Evolutionary conservation across 2,888 invertebrate species (phyloP), one percentile per base, ranked within the genome.

Genomic region (Dasysyrphus albostriatus): DNA sequence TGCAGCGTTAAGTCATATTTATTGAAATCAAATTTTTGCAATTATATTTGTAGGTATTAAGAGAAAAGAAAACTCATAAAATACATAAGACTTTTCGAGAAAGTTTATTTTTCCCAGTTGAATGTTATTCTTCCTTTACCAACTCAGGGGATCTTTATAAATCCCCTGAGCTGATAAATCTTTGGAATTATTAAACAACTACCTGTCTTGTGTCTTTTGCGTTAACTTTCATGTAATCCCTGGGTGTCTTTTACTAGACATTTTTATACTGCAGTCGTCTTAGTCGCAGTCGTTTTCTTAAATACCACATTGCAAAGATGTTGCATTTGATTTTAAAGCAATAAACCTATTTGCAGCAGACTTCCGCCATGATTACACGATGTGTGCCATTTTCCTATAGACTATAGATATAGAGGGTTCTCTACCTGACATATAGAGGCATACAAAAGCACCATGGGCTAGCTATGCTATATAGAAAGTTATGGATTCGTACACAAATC

Each of bases 121-220:
- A 16, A 58, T 16, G 37, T 16, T 37, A 12, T 58, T 34, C 16
- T 34, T 58, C 29, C 16, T 54, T 3, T 39, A 63, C 51, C 32
- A 24, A 24, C 24, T 24, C 24, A 8, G 56, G 10, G 51, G 58
- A 74, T 51, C n/a, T 37, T 19, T 34, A 24, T 59, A 63, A 69
- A 63, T 73, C 72, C 34, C 56, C 59, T 44, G 58, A 77, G 49
- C 47, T 39, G 42, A 42, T 67, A 49, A 58, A 73, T 58, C 73
- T 37, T 42, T 72, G 37, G 47, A 77, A 49, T 67, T 70, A 63
- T 83, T 78, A 70, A 74, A 70, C 63, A 42, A 2, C 14, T 51
- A 12, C 7, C 24, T 51, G 78, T 63, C 83, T 70, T 56, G 56
- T 61, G 10, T 32, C 47, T 16, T 19, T 7, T 32, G 39, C 47